Base-by-base conservation (phyloP, 23 tunicate species). In the Phallusia fumigata region DNA sequence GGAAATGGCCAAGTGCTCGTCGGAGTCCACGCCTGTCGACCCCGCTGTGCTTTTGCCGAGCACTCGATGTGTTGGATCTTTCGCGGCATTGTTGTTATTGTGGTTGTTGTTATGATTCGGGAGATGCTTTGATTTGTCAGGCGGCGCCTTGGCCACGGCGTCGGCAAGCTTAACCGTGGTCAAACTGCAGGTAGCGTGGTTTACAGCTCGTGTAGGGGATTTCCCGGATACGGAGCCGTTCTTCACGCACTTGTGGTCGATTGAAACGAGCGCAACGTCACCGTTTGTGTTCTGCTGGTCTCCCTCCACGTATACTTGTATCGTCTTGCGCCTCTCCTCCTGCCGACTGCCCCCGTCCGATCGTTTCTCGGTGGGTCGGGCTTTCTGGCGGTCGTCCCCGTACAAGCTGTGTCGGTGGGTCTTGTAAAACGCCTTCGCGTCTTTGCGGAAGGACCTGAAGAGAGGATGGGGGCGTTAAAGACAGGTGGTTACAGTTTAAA, bases 281-380 rank as follows among this genome's bases (percentile, higher is more conserved):
- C 76, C 77, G n/a, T 36, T 65, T 0, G 73, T 33, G 83, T 53
- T 73, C 33, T 86, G 84, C 11, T 64, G 64, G 36, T 86, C 90
- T 30, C 51, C 83, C 10, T 87, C 91, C 40, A 87, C 78, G 35
- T 52, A 81, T 35, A 81, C 65, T 33, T 87, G 85, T n/a, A 87
- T 87, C 0, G 91, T 87, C 53, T 87, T 87, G 76, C 86, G 79
- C 6, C 91, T 75, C 33, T 87, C 90, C 78, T 80, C 79, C 53
- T 86, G 90, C 53, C 90, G 73, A 22, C 82, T 69, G 40, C 83
- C 79, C 1, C 65, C 77, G n/a, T 73, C 80, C 30, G 80, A 80
- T 0, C 75, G 74, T 52, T 80, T 80, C 51, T 83, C 86, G 13
- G 32, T 65, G 21, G 75, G 77, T 18, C 65, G 34, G 22, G 75